Evolutionary conservation across 1,140 invertebrate genomes (phyloP).

Genomic region (Apis mellifera): Amel_HAv3.1 CM009938.2:4592501-4593000

Average conservation of each 20-base stretch:
- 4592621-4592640: neutral
- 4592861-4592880: neutral
- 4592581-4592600: neutral
- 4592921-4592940: too few relatives aligned
- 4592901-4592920: neutral
- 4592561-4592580: neutral
- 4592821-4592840: slow-evolving; percentile 8
- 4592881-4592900: neutral
- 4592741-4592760: slow-evolving; percentile 28
- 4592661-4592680: slow-evolving; percentile 26
- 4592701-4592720: neutral
- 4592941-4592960: too few relatives aligned
- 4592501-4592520: neutral
- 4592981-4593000: too few relatives aligned
- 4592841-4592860: neutral
- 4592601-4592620: slow-evolving; percentile 6
- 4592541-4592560: neutral
- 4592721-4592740: slow-evolving; percentile 29
- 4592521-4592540: neutral
- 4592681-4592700: slow-evolving; percentile 3
- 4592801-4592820: slow-evolving; percentile 5
- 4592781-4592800: slow-evolving; percentile 9
- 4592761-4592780: slow-evolving; percentile 17
- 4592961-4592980: too few relatives aligned
- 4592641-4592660: slow-evolving; percentile 28